Base-by-base conservation (phyloP, 2,797 vertebrate species). In the Lutjanus campechanus region DNA sequence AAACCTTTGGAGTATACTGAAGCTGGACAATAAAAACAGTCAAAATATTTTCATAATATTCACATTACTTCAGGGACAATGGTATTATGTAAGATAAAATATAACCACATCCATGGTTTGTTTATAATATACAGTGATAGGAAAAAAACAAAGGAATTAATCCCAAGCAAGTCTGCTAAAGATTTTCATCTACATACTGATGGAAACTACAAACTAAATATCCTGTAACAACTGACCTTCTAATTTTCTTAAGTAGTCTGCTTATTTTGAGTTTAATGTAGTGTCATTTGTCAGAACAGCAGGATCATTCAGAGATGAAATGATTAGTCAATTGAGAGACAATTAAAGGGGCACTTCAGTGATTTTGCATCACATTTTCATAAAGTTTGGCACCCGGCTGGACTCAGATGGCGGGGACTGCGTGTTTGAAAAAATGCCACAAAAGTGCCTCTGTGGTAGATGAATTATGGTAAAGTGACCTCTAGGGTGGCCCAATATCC, bases 11-110 rank as follows among this genome's bases (percentile, higher is more conserved):
- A n/a, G 13, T 64, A 41, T 44, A 22, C 44, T 59, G 29, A 22
- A 65, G 61, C 43, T 70, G 20, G 47, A 61, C 29, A 62, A 69
- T 66, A 78, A 72, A 81, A 75, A 53, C 19, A 22, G 51, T 25
- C 25, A 73, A 71, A 44, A 69, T 51, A 50, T 44, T 54, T 36
- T 50, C 13, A 55, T 59, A 63, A 56, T 63, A 29, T 73, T 68
- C 43, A 41, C n/a, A 59, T 70, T 12, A 73, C 50, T 41, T 64
- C 62, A n/a, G 47, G 22, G 17, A 20, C 12, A 61, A 50, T 16
- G 3, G 20, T 40, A 51, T 69, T 43, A 40, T 49, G 17, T 58
- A 47, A 46, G 22, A 68, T 40, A 1, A 3, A 19, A 50, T 60
- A 8, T 12, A 49, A 66, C 13, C 40, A 46, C n/a, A 55, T 64